A percentile compares a stretch with the other conserved stretches of the same genome.
Conservation (phyloP, 2,797 vertebrate species). For the Pipistrellus nathusii region DNA sequence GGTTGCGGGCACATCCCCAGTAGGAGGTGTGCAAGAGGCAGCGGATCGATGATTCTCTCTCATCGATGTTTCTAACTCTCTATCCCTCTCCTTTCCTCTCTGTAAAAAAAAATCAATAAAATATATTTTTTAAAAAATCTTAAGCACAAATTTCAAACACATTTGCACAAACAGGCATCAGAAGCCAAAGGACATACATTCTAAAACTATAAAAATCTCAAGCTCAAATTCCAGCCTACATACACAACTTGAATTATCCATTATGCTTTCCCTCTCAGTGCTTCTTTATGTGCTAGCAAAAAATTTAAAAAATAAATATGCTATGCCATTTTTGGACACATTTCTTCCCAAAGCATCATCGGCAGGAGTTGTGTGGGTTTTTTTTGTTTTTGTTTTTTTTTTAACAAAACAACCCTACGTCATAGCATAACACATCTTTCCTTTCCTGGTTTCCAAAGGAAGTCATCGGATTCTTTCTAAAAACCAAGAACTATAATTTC, state of each 20-base stretch:
- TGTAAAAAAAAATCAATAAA: too few species aligned
- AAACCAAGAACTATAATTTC: constrained; percentile 20
- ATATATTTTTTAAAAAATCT: too few species aligned
- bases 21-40: too few species aligned
- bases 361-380: not conserved
- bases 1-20: too few species aligned
- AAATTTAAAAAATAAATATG: not conserved
- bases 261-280: not conserved
- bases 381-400: not conserved
- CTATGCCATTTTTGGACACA: not conserved
- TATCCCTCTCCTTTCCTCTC: too few species aligned
- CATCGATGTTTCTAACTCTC: too few species aligned
- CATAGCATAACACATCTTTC: constrained; percentile 41
- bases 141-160: not conserved
- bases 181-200: constrained; percentile 15
- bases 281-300: constrained; percentile 13
- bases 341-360: constrained; percentile 41
- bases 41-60: too few species aligned
- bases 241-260: constrained; percentile 11
- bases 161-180: not conserved
- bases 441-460: constrained; percentile 34
- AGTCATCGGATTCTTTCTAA: not conserved
- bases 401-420: not conserved
- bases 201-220: constrained; percentile 31
- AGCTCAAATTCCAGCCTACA: not conserved